These are phyloP conservation scores for Amblyteles armatorius DNA, from an alignment of 2,888 invertebrate genomes.

Conservation along the genomic window DNA sequence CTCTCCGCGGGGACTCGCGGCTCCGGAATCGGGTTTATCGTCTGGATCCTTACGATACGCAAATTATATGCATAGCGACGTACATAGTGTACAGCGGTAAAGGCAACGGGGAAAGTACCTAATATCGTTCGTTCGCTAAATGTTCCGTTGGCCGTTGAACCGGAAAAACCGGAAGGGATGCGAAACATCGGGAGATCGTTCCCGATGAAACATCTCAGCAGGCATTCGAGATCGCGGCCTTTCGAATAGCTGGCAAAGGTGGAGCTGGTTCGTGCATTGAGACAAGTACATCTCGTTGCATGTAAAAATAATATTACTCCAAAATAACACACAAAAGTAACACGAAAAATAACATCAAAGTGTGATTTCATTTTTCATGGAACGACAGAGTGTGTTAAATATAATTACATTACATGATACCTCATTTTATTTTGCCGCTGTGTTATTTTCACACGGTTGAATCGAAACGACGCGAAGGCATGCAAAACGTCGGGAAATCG, in stretches of 20 bases:
- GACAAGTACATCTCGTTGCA: too few relatives aligned
- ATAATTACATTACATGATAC: too few relatives aligned
- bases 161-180: slow-evolving; percentile 25
- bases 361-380: too few relatives aligned
- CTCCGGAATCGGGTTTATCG: slow-evolving; percentile 64
- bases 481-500: too few relatives aligned
- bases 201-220: background rate
- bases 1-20: slow-evolving; percentile 46
- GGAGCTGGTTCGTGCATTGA: too few relatives aligned
- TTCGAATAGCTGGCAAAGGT: background rate
- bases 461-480: too few relatives aligned
- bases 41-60: slow-evolving; percentile 64
- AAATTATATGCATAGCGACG: slow-evolving; percentile 63
- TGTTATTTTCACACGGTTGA: too few relatives aligned
- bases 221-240: background rate
- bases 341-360: too few relatives aligned
- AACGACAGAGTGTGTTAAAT: too few relatives aligned
- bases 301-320: too few relatives aligned
- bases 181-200: background rate
- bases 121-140: slow-evolving; percentile 58
- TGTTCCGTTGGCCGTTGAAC: slow-evolving; percentile 35
- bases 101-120: slow-evolving; percentile 30
- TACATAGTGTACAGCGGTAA: slow-evolving; percentile 9
- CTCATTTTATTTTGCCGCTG: too few relatives aligned
- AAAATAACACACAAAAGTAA: too few relatives aligned